Evolutionary conservation across 2,888 invertebrate species (phyloP).

Genomic region (Hoplodrina blanda): DNA sequence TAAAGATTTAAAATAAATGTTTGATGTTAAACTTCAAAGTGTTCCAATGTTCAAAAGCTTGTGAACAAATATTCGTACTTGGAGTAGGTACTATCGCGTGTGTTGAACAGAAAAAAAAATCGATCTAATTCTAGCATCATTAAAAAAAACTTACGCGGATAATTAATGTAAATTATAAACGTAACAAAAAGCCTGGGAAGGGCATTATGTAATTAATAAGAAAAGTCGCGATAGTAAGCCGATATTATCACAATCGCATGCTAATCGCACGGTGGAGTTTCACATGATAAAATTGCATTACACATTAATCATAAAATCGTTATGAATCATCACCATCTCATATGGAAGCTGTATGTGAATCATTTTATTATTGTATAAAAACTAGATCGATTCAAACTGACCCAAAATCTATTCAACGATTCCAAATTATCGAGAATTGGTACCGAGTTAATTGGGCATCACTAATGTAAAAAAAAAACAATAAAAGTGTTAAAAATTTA

Average conservation of each 20-base stretch:
- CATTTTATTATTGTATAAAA: slow-evolving; percentile 69
- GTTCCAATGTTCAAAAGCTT: slow-evolving; percentile 35
- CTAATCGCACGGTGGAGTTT: slow-evolving; percentile 55
- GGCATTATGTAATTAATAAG: slow-evolving; percentile 16
- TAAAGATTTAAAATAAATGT: slow-evolving; percentile 46
- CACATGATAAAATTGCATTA: slow-evolving; percentile 71
- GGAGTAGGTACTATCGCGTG: not conserved
- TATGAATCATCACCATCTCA: slow-evolving; percentile 67
- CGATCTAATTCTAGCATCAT: slow-evolving; percentile 12
- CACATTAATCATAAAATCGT: slow-evolving; percentile 70
- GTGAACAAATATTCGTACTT: slow-evolving; percentile 29
- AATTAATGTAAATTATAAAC: slow-evolving; percentile 14
- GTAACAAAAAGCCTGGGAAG: slow-evolving; percentile 19
- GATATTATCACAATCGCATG: slow-evolving; percentile 63
- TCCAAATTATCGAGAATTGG: slow-evolving; percentile 76
- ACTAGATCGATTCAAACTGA: slow-evolving; percentile 73
- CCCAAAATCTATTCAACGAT: slow-evolving; percentile 78
- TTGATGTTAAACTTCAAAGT: slow-evolving; percentile 41
- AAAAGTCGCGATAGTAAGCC: slow-evolving; percentile 28
- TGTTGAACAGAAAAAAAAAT: slow-evolving; percentile 8
- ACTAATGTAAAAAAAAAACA: slow-evolving; percentile 73
- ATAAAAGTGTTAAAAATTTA: slow-evolving; percentile 86
- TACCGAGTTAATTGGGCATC: slow-evolving; percentile 83
- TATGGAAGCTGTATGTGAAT: slow-evolving; percentile 72
- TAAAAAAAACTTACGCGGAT: slow-evolving; percentile 3